phyloP scores from a whole-genome alignment of 2,113 vertebrate genomes.

The Cichladusa arquata region DNA sequence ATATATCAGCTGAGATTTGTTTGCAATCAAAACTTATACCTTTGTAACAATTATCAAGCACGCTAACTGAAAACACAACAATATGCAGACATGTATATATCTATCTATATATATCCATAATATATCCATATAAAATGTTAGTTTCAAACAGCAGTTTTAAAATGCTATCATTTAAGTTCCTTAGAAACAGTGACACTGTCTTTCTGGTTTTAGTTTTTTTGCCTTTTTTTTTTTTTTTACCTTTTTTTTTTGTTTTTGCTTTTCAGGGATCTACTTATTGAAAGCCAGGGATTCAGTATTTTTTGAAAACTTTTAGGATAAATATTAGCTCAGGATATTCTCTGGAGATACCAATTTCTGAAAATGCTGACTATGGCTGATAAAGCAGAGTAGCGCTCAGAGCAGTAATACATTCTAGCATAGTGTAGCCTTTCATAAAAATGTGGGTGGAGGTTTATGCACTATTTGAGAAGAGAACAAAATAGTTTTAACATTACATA shows the following conservation, averaged over 20 bases:
- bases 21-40: not conserved
- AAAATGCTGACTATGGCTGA: not conserved
- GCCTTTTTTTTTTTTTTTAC: not conserved
- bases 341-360: not conserved
- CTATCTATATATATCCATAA: too few species aligned
- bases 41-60: not conserved
- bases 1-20: not conserved
- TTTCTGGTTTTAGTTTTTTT: not conserved
- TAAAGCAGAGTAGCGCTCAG: not conserved
- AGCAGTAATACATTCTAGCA: not conserved
- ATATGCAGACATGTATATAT: fast-evolving
- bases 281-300: not conserved
- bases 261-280: not conserved
- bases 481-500: not conserved
- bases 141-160: not conserved
- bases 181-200: not conserved
- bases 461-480: not conserved
- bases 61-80: not conserved
- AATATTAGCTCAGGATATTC: not conserved
- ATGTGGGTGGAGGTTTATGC: not conserved
- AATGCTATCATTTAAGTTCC: not conserved
- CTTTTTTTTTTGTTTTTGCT: not conserved
- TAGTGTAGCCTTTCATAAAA: not conserved
- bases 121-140: not conserved
- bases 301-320: not conserved